phyloP scores from a whole-genome alignment of 1,140 invertebrate species.

The Lasioglossum baleicum region DNA sequence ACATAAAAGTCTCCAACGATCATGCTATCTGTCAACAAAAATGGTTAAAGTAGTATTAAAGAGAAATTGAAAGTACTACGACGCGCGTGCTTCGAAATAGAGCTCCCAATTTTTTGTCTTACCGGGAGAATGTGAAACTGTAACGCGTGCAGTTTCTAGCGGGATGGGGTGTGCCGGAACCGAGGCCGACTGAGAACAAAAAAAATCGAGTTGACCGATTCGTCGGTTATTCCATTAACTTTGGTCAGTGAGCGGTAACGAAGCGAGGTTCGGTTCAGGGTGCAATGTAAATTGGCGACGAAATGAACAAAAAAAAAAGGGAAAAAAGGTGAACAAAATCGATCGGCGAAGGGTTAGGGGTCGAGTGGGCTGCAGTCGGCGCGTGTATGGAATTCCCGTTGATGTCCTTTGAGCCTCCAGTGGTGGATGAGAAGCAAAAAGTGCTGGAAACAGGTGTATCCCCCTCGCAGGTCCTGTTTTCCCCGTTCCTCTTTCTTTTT shows the following conservation, averaged over 20 bases:
- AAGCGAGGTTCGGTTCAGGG: slow-evolving; percentile 25
- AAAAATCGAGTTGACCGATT: slow-evolving; percentile 21
- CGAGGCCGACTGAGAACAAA: slow-evolving; percentile 2
- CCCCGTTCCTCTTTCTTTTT: not conserved
- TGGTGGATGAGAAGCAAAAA: slow-evolving; percentile 28
- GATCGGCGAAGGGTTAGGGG: not conserved
- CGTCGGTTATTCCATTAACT: slow-evolving; percentile 45
- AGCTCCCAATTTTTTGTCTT: not conserved
- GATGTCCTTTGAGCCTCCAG: slow-evolving; percentile 38
- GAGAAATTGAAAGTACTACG: too few relatives aligned
- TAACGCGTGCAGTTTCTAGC: not conserved
- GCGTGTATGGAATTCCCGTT: slow-evolving; percentile 40
- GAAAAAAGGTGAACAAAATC: slow-evolving; percentile 17
- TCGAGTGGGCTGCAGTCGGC: not conserved
- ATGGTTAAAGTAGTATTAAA: too few relatives aligned
- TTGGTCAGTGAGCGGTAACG: slow-evolving; percentile 43
- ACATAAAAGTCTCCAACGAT: too few relatives aligned
- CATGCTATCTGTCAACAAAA: too few relatives aligned
- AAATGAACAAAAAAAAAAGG: slow-evolving; percentile 28
- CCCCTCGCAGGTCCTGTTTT: slow-evolving; percentile 3
- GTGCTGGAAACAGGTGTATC: slow-evolving; percentile 31
- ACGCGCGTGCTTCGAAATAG: not conserved
- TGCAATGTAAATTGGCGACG: slow-evolving; percentile 45
- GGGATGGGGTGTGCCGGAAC: not conserved
- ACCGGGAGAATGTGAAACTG: not conserved